Evolutionary conservation across 1,140 invertebrate species (phyloP), one percentile per base, ranked within the genome.

Genomic region (Drosophila malerkotliana): DNA sequence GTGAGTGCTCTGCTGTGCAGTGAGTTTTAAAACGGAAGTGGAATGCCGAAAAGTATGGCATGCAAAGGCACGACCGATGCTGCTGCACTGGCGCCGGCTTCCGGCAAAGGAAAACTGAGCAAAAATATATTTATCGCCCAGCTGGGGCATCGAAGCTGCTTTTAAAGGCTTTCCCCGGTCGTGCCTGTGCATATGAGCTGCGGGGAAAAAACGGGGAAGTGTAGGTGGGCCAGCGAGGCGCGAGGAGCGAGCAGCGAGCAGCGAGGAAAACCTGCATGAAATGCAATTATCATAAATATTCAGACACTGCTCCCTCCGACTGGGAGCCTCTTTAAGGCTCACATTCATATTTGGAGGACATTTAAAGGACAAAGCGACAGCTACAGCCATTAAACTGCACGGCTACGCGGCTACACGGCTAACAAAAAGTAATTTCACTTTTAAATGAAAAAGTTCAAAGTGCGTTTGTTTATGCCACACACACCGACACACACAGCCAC

Each of bases 271-370:
- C 72, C 82, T 76, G 82, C 82, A 87, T 87, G 64, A 85, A 85
- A 85, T 85, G 82, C 82, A 85, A 85, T 85, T 85, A 85, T 85
- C 82, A 85, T 85, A 85, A 85, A 85, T 85, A 85, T 85, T 85
- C 82, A 61, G 78, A 77, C 64, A 60, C 73, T 54, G 71, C 52
- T 54, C 39, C 54, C 32, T 26, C 41, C 51, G 15, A 15, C 59
- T 10, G 7, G 2, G 18, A 28, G 26, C 24, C 58, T 32, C 52
- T 63, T 75, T 54, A 55, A 54, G 51, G 30, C 48, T 51, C 45
- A 55, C 68, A 72, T 74, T 48, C 64, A 78, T 76, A 87, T 78
- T 78, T 72, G 61, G 78, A 78, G 82, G 82, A 79, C 82, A 87
- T 87, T 74, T 85, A 82, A 76, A 85, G 82, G 82, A 87, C 82